phyloP scores from a whole-genome alignment of 2,888 invertebrate species.

The Nycteola revayana region DNA sequence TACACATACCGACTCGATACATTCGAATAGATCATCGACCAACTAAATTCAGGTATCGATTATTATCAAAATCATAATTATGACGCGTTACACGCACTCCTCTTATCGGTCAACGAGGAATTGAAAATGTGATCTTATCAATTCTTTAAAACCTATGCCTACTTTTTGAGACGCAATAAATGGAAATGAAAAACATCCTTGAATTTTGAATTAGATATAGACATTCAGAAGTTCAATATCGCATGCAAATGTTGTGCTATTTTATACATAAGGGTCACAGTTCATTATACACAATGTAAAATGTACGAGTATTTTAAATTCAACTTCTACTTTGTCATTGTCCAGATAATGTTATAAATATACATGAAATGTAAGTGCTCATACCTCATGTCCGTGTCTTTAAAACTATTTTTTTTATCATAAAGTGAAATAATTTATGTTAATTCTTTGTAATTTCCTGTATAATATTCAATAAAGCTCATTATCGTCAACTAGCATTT shows the following conservation, averaged over 20 bases:
- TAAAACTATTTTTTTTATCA: no score
- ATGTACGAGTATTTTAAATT: constrained; percentile 1
- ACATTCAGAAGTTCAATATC: constrained; percentile 56
- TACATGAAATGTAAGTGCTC: no score
- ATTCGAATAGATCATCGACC: constrained; percentile 21
- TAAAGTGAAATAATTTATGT: no score
- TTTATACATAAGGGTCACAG: constrained; percentile 31
- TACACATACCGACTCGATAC: constrained; percentile 19
- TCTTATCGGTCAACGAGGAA: constrained; percentile 5
- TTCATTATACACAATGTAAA: constrained; percentile 9
- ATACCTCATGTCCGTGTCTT: no score
- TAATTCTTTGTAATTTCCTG: no score
- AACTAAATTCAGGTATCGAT: constrained; percentile 4
- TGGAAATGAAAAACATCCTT: constrained; percentile 48
- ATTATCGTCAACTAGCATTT: no score
- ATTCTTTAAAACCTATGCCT: constrained; percentile 10
- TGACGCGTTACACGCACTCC: constrained; percentile 7
- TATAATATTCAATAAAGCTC: no score
- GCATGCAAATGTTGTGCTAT: constrained; percentile 47
- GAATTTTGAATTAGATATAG: constrained; percentile 47
- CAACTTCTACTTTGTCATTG: no score
- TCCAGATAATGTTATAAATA: no score
- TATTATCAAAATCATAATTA: constrained; percentile 8
- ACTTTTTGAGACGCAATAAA: constrained; percentile 33
- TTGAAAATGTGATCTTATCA: not conserved